These are phyloP conservation scores for Lasioglossum morio DNA, from an alignment of 2,888 invertebrate genomes.

Conservation along the genomic window DNA sequence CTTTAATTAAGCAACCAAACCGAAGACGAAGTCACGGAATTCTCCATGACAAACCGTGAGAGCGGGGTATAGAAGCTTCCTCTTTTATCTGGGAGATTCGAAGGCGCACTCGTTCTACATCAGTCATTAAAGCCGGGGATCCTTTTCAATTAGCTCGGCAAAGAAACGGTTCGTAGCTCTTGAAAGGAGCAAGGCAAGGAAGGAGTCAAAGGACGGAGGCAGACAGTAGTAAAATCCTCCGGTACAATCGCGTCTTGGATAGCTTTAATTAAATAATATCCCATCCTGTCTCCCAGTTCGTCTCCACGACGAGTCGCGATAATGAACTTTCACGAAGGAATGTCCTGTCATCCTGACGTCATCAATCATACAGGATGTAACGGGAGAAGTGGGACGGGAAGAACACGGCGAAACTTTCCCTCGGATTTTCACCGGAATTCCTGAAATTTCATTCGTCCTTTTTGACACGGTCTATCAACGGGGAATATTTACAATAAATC, in stretches of 20 bases:
- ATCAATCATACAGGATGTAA: conserved; percentile 24
- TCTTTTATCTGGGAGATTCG: background rate
- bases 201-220: conserved; percentile 29
- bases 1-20: conserved; percentile 17
- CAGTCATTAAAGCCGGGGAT: conserved; percentile 51
- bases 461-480: background rate
- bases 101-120: conserved; percentile 23
- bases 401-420: background rate
- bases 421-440: background rate
- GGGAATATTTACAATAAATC: background rate
- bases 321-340: conserved; percentile 29
- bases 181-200: conserved; percentile 20
- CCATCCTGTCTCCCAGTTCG: background rate
- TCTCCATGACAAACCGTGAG: background rate
- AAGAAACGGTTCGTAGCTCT: conserved; percentile 42
- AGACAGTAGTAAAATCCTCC: conserved; percentile 53
- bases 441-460: conserved; percentile 7
- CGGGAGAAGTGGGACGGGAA: background rate
- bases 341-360: conserved; percentile 30
- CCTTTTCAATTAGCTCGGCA: conserved; percentile 60
- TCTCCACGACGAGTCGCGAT: background rate
- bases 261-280: conserved; percentile 72
- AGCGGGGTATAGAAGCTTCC: background rate
- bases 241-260: conserved; percentile 55
- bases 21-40: conserved; percentile 1